Evolutionary conservation across 2,113 vertebrate species (phyloP), one percentile per base, ranked within the genome.

Genomic region (Clarias batrachus): DNA sequence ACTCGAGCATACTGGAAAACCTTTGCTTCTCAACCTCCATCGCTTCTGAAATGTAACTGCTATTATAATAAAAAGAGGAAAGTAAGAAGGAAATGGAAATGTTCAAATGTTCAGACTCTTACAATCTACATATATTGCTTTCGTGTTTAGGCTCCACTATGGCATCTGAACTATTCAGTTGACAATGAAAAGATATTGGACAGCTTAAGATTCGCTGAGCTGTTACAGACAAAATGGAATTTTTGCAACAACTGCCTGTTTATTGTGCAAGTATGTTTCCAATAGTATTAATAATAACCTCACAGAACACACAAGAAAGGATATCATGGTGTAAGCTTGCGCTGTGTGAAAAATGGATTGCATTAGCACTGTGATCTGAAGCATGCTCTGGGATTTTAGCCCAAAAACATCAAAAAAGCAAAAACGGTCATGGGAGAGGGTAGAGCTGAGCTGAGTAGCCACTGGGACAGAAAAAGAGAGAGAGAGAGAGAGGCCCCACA

Each of bases 111-210:
- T 48, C 7, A 48, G 68, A 81, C 66, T 82, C 37, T 73, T 25
- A 41, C 19, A 33, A 59, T 74, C 78, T 37, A 70, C 62, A 70
- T 70, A 73, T 86, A 86, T 86, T 86, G 85, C 85, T 86, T 86
- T 86, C 57, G 14, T 59, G 66, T 73, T 21, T 60, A n/a, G 70
- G 68, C n/a, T 86, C 68, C 68, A 65, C 77, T 77, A 82, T 54
- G 79, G 4, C 85, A 82, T 74, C 57, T 41, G 48, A 52, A 85
- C 23, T 62, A 62, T 19, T 62, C 70, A 63, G 71, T 68, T 52
- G 57, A 81, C 11, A 52, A 33, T 25, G 81, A 37, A 86, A 65
- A 80, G 48, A 85, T 77, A 76, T 78, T 54, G 83, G 83, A 77
- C 83, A 77, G 13, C 63, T 70, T 23, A 57, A 80, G 57, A 63